phyloP scores from a whole-genome alignment of 2,797 vertebrate species.

The Mareca penelope region DNA sequence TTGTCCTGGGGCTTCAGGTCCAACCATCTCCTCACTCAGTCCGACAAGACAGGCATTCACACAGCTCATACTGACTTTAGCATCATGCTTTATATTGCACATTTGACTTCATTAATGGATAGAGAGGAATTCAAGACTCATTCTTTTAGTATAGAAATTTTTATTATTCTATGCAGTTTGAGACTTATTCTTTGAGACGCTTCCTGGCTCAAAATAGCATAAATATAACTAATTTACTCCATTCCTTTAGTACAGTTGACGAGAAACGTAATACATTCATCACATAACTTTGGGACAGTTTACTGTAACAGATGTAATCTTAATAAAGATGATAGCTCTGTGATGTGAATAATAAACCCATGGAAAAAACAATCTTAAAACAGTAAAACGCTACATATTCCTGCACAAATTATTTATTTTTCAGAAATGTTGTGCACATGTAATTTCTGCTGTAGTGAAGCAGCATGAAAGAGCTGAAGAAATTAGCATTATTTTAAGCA shows the following conservation, averaged over 20 bases:
- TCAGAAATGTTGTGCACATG: background rate
- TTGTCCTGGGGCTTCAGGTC: background rate
- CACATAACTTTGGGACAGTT: background rate
- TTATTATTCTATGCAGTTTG: background rate
- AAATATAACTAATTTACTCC: background rate
- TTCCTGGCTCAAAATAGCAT: background rate
- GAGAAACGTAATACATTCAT: background rate
- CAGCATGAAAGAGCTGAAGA: background rate
- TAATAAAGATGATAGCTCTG: background rate
- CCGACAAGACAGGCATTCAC: background rate
- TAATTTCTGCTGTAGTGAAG: background rate
- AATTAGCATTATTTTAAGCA: background rate
- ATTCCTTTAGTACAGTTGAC: background rate
- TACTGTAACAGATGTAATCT: background rate
- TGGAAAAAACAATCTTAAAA: background rate
- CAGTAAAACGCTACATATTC: background rate
- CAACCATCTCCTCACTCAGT: background rate
- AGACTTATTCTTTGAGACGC: background rate
- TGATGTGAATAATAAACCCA: background rate
- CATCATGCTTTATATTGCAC: background rate
- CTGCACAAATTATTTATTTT: background rate
- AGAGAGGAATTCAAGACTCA: background rate
- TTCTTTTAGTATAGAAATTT: too few species aligned
- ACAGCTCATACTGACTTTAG: background rate
- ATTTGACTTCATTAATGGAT: background rate